Evolutionary conservation across 1,140 invertebrate genomes (phyloP).

Genomic region (Halesus radiatus): DNA sequence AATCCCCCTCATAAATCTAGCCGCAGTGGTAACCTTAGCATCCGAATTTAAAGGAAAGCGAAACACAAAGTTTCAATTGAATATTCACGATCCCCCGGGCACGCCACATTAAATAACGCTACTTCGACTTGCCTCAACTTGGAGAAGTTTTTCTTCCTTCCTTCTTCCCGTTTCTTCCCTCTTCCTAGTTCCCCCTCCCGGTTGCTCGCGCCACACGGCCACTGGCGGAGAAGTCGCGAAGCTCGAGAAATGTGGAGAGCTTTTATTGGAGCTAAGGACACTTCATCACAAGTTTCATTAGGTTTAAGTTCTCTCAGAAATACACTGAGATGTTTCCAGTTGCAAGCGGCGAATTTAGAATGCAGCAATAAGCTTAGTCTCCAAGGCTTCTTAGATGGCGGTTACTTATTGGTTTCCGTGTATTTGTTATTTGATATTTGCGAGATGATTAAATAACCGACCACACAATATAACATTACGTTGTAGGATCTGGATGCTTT

Average conservation of each 20-base stretch:
- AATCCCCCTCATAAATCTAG: slow-evolving; percentile 38
- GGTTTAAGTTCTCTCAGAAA: neutral
- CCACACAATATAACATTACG: too few species aligned
- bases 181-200: neutral
- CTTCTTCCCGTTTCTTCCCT: neutral
- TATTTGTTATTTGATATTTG: too few species aligned
- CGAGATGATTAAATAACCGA: too few species aligned
- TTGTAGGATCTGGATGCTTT: too few species aligned
- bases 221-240: neutral
- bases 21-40: slow-evolving; percentile 24
- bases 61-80: slow-evolving; percentile 41
- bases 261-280: neutral
- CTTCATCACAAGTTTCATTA: neutral
- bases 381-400: too few species aligned
- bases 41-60: slow-evolving; percentile 33
- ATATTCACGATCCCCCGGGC: slow-evolving; percentile 31
- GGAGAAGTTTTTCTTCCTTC: slow-evolving; percentile 9
- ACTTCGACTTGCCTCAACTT: slow-evolving; percentile 5
- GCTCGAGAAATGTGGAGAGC: neutral
- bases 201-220: too few species aligned
- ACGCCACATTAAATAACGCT: slow-evolving; percentile 27
- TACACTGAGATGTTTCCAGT: neutral
- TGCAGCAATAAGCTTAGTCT: too few species aligned
- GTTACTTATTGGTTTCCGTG: too few species aligned
- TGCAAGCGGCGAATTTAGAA: neutral